phyloP scores from a whole-genome alignment of 2,888 invertebrate genomes.

The Chrysolina haemoptera region DNA sequence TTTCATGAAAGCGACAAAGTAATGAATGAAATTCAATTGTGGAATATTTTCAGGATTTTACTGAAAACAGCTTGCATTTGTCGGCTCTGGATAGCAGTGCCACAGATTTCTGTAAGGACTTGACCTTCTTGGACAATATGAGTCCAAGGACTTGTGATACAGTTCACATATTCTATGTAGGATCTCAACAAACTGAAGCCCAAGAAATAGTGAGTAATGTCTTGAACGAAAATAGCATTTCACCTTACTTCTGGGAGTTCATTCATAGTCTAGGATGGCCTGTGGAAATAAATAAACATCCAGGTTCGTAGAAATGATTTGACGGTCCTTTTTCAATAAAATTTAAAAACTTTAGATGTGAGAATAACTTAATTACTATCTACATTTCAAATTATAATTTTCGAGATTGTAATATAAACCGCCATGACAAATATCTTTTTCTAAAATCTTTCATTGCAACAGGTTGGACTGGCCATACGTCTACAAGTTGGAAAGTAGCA shows the following conservation, averaged over 20 bases:
- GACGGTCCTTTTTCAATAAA: too few species aligned
- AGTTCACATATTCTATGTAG: conserved; percentile 94
- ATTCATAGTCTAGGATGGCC: conserved; percentile 88
- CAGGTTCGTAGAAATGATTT: conserved; percentile 72
- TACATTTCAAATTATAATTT: too few species aligned
- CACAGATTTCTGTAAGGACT: conserved; percentile 83
- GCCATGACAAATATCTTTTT: background rate
- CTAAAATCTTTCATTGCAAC: conserved; percentile 20
- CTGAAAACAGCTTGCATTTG: conserved; percentile 72
- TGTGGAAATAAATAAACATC: conserved; percentile 87
- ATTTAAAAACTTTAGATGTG: too few species aligned
- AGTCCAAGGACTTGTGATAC: conserved; percentile 92
- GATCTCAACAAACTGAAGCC: conserved; percentile 85
- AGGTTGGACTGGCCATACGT: conserved; percentile 91
- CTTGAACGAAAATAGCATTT: conserved; percentile 69
- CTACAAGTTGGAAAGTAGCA: conserved; percentile 82
- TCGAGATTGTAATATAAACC: too few species aligned
- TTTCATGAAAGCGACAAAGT: background rate
- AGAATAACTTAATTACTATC: too few species aligned
- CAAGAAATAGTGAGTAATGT: conserved; percentile 88
- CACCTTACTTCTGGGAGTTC: conserved; percentile 73
- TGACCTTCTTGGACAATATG: conserved; percentile 88
- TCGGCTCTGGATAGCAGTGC: conserved; percentile 81
- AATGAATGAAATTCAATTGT: background rate
- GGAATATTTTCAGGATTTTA: conserved; percentile 37